phyloP scores from a whole-genome alignment of 2,888 invertebrate species.

The Cosmia trapezina region DNA sequence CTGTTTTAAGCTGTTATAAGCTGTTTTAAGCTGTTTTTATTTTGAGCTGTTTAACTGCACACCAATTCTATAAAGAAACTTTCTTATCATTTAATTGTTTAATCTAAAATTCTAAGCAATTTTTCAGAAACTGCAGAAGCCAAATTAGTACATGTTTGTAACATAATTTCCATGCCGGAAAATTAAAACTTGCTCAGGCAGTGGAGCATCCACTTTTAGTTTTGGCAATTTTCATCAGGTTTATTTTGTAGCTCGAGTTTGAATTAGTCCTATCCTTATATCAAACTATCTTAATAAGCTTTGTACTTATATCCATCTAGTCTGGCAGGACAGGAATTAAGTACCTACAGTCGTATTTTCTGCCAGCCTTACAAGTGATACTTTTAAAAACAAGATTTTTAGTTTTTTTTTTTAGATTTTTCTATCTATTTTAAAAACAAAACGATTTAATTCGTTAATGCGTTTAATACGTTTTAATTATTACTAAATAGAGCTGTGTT shows the following conservation, averaged over 20 bases:
- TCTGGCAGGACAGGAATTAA: neutral
- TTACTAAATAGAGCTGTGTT: slow-evolving; percentile 4
- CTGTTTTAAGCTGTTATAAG: no score
- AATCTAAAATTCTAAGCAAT: neutral
- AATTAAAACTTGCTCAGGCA: slow-evolving; percentile 8
- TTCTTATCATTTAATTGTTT: neutral
- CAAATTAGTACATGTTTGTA: neutral
- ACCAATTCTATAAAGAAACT: neutral
- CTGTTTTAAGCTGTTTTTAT: no score
- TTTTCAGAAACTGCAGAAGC: neutral
- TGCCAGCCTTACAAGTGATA: neutral
- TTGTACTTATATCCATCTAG: neutral
- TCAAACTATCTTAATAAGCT: no score
- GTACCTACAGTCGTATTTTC: neutral
- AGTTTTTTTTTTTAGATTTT: no score
- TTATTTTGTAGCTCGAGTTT: slow-evolving; percentile 15
- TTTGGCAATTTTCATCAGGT: slow-evolving; percentile 14
- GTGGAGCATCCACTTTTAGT: slow-evolving; percentile 5
- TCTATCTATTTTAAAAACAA: no score
- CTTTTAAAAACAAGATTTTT: no score
- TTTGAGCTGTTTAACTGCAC: no score
- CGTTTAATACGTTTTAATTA: neutral
- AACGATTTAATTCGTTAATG: no score
- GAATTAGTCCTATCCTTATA: neutral
- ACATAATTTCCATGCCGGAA: slow-evolving; percentile 9